phyloP scores from a whole-genome alignment of 2,113 vertebrate genomes.

The Salvator merianae region DNA sequence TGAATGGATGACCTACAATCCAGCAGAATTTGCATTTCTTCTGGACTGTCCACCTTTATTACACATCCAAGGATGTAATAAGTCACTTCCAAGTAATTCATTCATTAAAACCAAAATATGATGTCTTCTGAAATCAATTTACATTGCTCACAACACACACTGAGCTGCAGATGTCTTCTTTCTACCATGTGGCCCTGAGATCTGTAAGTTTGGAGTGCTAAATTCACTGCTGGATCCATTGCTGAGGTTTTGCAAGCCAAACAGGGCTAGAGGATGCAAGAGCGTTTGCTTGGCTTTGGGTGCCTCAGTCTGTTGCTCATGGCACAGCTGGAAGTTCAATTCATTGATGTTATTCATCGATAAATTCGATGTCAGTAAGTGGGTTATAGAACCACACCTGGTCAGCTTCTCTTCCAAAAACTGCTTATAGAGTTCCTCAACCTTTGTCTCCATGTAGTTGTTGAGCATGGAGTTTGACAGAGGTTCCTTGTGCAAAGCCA shows the following conservation, averaged over 20 bases:
- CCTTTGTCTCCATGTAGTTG: slow-evolving; percentile 83
- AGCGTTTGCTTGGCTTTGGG: slow-evolving; percentile 63
- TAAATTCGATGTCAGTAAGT: slow-evolving; percentile 75
- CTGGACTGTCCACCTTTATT: too few species aligned
- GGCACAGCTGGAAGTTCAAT: slow-evolving; percentile 67
- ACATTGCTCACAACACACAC: neutral
- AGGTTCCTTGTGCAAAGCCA: slow-evolving; percentile 72
- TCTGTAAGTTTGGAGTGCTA: slow-evolving; percentile 83
- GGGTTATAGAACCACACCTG: slow-evolving; percentile 77
- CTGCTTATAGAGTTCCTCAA: slow-evolving; percentile 88
- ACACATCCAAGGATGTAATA: too few species aligned
- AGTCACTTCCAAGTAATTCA: too few species aligned
- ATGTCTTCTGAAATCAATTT: neutral
- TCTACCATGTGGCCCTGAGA: slow-evolving; percentile 69
- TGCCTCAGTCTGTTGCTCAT: slow-evolving; percentile 71
- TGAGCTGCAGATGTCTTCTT: neutral
- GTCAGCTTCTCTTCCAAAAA: slow-evolving; percentile 86
- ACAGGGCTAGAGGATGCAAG: slow-evolving; percentile 60
- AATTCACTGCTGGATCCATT: slow-evolving; percentile 77
- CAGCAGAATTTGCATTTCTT: too few species aligned
- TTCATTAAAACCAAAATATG: neutral
- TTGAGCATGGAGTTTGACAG: slow-evolving; percentile 88
- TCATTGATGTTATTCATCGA: slow-evolving; percentile 75
- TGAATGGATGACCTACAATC: too few species aligned
- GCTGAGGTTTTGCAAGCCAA: slow-evolving; percentile 59